Evolutionary conservation across 92 coral and sea anemone genomes (phyloP).

Genomic region (Palythoa grandiflora): DNA sequence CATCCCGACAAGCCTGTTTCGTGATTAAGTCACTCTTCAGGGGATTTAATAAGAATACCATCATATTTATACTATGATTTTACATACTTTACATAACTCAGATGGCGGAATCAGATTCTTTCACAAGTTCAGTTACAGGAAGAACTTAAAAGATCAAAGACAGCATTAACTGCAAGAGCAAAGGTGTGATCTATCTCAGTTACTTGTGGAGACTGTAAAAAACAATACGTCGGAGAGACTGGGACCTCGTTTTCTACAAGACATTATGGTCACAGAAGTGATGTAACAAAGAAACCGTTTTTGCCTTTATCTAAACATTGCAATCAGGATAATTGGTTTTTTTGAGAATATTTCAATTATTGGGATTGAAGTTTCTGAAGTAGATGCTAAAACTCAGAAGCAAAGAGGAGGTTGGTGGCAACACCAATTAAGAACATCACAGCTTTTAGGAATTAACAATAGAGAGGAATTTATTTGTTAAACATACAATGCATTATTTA

Average conservation of each 20-base stretch:
- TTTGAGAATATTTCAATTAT: slow-evolving; percentile 32
- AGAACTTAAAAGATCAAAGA: no score
- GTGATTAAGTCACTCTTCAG: no score
- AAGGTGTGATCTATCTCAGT: slow-evolving; percentile 47
- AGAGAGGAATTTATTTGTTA: slow-evolving; percentile 8
- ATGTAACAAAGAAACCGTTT: slow-evolving; percentile 1
- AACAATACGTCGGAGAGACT: slow-evolving; percentile 39
- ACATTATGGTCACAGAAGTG: slow-evolving; percentile 25
- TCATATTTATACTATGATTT: no score
- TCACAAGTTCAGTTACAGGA: slow-evolving; percentile 36
- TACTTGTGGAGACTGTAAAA: slow-evolving; percentile 50
- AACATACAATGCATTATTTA: no score
- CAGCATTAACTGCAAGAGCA: slow-evolving; percentile 37
- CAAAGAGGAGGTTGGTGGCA: slow-evolving; percentile 15
- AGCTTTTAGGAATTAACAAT: background rate
- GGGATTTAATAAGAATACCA: no score
- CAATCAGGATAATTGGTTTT: slow-evolving; percentile 34
- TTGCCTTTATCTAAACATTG: slow-evolving; percentile 38
- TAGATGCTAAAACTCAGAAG: slow-evolving; percentile 7
- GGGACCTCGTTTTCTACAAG: slow-evolving; percentile 42
- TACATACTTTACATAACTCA: no score
- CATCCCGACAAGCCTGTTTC: no score
- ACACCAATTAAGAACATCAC: no score
- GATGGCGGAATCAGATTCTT: slow-evolving; percentile 43
- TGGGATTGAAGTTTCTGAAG: slow-evolving; percentile 32